Conservation (phyloP, 2,113 vertebrate species). For the Cettia cetti region DNA sequence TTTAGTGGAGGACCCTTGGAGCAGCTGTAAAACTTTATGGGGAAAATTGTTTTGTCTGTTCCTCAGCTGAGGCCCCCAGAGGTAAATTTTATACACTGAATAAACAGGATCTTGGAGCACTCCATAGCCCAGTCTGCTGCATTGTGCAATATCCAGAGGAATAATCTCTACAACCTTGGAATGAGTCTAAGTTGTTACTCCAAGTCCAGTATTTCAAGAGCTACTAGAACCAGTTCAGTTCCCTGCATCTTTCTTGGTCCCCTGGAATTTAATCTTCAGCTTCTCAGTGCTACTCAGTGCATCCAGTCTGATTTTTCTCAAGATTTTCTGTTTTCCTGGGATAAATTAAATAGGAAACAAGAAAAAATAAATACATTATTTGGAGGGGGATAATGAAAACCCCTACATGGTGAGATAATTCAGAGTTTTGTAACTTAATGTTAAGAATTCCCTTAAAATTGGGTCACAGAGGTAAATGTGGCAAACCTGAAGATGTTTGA, state of each 20-base stretch:
- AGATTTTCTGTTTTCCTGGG: neutral
- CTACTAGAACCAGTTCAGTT: neutral
- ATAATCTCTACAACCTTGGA: neutral
- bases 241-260: neutral
- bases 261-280: neutral
- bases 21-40: neutral
- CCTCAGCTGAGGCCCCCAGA: neutral
- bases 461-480: neutral
- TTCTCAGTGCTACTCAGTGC: neutral
- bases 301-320: neutral
- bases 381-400: neutral
- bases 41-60: neutral
- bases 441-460: neutral
- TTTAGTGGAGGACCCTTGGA: neutral
- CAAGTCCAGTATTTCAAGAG: neutral
- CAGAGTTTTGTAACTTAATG: neutral
- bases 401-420: neutral
- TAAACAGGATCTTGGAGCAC: neutral
- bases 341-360: neutral
- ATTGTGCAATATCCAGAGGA: neutral
- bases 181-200: neutral
- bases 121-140: neutral
- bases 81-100: neutral
- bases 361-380: neutral
- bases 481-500: neutral